Base-by-base conservation (phyloP, 64 coral and sea anemone genomes). In the Porites australiensis region DNA sequence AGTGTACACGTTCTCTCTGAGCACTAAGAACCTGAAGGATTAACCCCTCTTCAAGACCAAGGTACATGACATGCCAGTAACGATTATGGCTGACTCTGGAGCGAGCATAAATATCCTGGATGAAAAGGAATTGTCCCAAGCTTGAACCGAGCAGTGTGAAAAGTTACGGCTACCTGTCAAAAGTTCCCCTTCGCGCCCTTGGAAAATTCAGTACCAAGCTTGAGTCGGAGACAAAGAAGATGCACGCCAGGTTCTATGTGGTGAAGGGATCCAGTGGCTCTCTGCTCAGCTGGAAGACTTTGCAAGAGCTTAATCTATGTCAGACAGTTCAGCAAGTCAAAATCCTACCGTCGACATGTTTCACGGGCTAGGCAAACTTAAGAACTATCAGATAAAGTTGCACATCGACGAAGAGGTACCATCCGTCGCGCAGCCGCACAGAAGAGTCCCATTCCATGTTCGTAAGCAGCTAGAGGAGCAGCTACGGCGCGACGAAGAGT, bases 201-300 rank as follows among this genome's bases (percentile, higher is more conserved):
- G 77, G 89, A 23, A 82, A 91, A 45, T 91, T 79, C 53, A 52
- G 27, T 19, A 58, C 27, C 27, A 37, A 37, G 27, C 27, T 37
- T 37, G 27, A 37, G 27, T 37, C 27, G 27, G 27, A 37, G 13
- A 75, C 70, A 51, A 90, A 78, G 58, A 79, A 79, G 44, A 18
- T 90, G 15, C 64, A 14, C 22, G 80, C 58, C 37, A 83, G 66
- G 59, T 15, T 86, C 53, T 86, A 92, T 16, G 90, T 92, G 14
- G 80, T 93, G 11, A 46, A 93, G 16, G 82, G 72, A 79, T 65
- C 91, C 46, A 49, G 91, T 70, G 82, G 91, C 57, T 86, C 82
- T 2, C 71, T 93, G 57, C 83, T 93, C 44, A 87, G 91, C 82
- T 93, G 82, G 91, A 86, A 45, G 64, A 79, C 82, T 8, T 87